A percentile compares a stretch with the other conserved stretches of the same genome.
phyloP scores from a whole-genome alignment of 2,888 invertebrate species.

The Elgonia sp. region DNA sequence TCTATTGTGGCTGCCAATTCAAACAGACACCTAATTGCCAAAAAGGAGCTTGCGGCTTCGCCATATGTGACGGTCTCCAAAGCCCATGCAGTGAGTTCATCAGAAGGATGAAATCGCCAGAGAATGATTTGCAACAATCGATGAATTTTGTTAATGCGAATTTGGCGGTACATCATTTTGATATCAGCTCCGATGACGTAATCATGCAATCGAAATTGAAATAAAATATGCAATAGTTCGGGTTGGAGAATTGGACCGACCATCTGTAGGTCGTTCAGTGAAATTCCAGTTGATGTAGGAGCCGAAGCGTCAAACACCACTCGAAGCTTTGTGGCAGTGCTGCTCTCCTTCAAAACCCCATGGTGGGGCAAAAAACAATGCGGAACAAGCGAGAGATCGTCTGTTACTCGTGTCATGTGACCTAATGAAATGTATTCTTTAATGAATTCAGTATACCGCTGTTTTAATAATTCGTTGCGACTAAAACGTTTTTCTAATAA shows the following conservation, averaged over 20 bases:
- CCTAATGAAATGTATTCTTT: constrained; percentile 15
- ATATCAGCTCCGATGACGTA: constrained; percentile 5
- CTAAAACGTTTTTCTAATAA: constrained; percentile 16
- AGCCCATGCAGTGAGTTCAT: neutral
- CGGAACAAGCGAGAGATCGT: neutral
- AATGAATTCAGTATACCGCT: constrained; percentile 21
- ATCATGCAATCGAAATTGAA: constrained; percentile 7
- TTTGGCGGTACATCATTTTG: constrained; percentile 16
- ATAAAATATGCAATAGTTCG: neutral
- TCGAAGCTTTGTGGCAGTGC: constrained; percentile 1
- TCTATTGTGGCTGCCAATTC: constrained; percentile 5
- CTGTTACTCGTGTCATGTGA: constrained; percentile 9
- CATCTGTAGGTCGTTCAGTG: constrained; percentile 12
- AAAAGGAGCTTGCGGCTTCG: neutral
- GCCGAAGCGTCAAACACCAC: constrained; percentile 12
- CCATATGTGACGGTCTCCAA: constrained; percentile 21
- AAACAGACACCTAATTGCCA: constrained; percentile 17
- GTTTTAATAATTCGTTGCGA: neutral
- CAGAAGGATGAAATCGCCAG: neutral
- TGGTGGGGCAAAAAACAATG: constrained; percentile 42
- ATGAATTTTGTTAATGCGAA: neutral
- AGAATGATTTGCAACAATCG: neutral
- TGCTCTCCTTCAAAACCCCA: constrained; percentile 11
- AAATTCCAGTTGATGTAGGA: neutral
- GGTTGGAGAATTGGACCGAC: constrained; percentile 7